A percentile compares a stretch with the other conserved stretches of the same genome.
phyloP scores from a whole-genome alignment of 2,888 invertebrate species.

The Micropterix aruncella region DNA sequence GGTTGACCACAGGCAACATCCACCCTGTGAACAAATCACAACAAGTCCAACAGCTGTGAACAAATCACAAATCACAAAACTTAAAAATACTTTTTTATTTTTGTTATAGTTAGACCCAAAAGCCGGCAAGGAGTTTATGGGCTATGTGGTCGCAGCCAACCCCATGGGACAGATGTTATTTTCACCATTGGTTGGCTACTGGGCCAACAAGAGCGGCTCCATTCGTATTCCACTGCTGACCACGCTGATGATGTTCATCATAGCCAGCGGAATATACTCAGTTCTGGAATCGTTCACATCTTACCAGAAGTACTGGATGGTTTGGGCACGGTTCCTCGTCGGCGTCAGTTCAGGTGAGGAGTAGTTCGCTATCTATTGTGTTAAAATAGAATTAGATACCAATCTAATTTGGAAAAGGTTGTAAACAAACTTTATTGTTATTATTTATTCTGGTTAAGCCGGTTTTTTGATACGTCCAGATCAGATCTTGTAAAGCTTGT shows the following conservation, averaged over 20 bases:
- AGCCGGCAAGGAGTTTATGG: constrained; percentile 71
- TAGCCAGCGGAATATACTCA: constrained; percentile 62
- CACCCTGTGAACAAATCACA: too few species aligned
- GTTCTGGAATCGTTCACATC: constrained; percentile 54
- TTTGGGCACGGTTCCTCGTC: constrained; percentile 61
- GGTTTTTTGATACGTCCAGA: too few species aligned
- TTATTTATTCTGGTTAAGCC: too few species aligned
- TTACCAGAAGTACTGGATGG: constrained; percentile 58
- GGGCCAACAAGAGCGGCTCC: constrained; percentile 63
- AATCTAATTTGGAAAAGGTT: too few species aligned
- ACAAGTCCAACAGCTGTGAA: too few species aligned
- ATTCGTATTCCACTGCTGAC: constrained; percentile 57
- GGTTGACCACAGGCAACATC: too few species aligned
- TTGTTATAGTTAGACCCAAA: constrained; percentile 57
- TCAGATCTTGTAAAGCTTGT: too few species aligned
- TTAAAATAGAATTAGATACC: too few species aligned
- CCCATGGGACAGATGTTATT: constrained; percentile 78
- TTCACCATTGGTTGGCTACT: constrained; percentile 72
- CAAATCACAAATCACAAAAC: constrained; percentile 6
- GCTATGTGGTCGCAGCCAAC: constrained; percentile 73
- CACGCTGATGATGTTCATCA: constrained; percentile 55
- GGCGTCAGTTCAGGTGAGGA: constrained; percentile 66
- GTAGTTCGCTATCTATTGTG: too few species aligned
- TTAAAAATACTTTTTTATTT: constrained; percentile 3
- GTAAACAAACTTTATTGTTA: too few species aligned